Evolutionary conservation across 2,888 invertebrate species (phyloP), one percentile per base, ranked within the genome.

Genomic region (Frankliniella fusca): DNA sequence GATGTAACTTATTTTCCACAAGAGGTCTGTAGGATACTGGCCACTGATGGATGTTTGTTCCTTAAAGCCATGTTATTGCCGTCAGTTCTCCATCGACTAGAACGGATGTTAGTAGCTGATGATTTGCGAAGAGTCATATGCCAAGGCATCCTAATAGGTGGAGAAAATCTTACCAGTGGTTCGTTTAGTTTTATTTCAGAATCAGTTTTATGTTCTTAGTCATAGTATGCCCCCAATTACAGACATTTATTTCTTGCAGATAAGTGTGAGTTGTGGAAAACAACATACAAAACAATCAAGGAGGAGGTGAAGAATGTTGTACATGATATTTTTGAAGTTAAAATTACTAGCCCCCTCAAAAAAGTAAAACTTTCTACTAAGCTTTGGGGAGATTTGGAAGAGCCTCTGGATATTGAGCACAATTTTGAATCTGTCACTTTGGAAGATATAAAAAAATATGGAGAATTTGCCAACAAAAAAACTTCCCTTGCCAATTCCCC

Each of bases 11-110:
- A 76, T 76, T 76, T 76, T 9, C 70, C 70, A 23, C 8, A 10
- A 9, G 70, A 76, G 27, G 12, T 12, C 27, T 76, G 70, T 12
- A n/a, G 27, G 27, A 12, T 76, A 9, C 9, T 27, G 9, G 23
- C 12, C 27, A 3, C 27, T 27, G 70, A 76, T 76, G 70, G 70
- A 11, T 76, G 27, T 23, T 27, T 76, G 3, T 23, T 23, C 95
- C 90, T 94, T 38, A 97, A 98, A 88, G 93, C 95, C 0, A 92
- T 93, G 1, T 91, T 94, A 82, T 87, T 99, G 83, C 98, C 99
- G 0, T 93, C 95, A 28, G 91, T 97, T 83, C 86, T 98, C 50
- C 95, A 96, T 86, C 92, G 98, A 87, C 89, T 93, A 81, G 89
- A 91, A 81, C 92, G 92, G 87, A 88, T 97, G 28, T 88, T 96